A percentile compares a stretch with the other conserved stretches of the same genome.
Evolutionary conservation across 2,888 invertebrate species (phyloP).

Genomic region (Melieria picta): DNA sequence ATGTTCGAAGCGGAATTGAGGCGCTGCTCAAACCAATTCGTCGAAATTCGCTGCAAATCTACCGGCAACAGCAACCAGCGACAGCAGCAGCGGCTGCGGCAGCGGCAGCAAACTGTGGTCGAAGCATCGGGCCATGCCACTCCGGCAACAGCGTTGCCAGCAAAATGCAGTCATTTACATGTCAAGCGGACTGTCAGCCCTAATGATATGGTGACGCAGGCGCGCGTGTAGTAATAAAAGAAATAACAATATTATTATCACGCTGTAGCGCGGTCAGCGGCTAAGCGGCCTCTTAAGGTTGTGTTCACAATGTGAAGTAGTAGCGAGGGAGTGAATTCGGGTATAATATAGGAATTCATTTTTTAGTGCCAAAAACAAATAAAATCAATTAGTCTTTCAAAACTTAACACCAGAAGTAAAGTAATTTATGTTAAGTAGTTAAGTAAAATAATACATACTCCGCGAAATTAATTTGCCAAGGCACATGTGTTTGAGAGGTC

Average conservation of each 20-base stretch:
- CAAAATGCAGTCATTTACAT: constrained; percentile 48
- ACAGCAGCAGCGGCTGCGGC: neutral
- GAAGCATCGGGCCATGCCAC: too few species aligned
- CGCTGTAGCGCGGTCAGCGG: constrained; percentile 6
- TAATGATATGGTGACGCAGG: constrained; percentile 44
- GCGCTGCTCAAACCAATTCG: constrained; percentile 31
- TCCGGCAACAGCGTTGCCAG: constrained; percentile 6
- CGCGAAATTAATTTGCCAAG: too few species aligned
- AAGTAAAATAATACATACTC: too few species aligned
- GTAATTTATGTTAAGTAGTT: too few species aligned
- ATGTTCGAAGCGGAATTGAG: constrained; percentile 23
- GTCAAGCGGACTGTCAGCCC: constrained; percentile 50
- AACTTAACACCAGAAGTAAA: too few species aligned
- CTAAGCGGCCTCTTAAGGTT: too few species aligned
- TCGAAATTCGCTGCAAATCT: constrained; percentile 30
- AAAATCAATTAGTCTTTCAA: too few species aligned
- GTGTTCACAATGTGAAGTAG: too few species aligned
- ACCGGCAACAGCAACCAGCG: constrained; percentile 10
- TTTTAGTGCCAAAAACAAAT: too few species aligned
- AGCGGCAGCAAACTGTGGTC: neutral
- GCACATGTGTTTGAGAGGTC: too few species aligned
- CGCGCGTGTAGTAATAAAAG: constrained; percentile 44
- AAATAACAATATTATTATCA: constrained; percentile 50
- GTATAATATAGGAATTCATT: too few species aligned
- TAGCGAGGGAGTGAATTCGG: too few species aligned